Base-by-base conservation (phyloP, 2,113 vertebrate species). In the Ammospiza nelsoni region DNA sequence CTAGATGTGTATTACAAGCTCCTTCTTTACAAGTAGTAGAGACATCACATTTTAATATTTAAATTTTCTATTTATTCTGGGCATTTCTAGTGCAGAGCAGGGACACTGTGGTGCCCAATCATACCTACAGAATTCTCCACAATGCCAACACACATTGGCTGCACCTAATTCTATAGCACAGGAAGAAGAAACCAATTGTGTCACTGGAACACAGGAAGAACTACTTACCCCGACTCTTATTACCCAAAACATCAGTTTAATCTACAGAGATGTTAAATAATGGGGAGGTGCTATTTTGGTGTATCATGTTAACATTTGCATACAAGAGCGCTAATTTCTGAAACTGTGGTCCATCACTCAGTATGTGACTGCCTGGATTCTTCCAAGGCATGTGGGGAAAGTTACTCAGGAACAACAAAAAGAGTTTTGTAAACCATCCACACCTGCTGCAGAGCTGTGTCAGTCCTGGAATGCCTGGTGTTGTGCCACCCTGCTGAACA, bases 101-200 rank as follows among this genome's bases (percentile, higher is more conserved):
- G 8, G 27, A 54, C 28, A 21, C 6, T 25, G 28, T 21, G 20
- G 14, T 35, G 35, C 43, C 31, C 72, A 89, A 12, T 10, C 0
- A 0, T 6, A 69, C 6, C 39, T 41, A 41, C 39, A 39, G 39
- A 39, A 39, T 39, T 39, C 39, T 39, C 39, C 11, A 39, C 39
- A 39, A 39, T 39, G 54, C 9, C 61, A 54, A 51, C 14, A 31
- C 1, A 0, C 9, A 43, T 1, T 2, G 1, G 2, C 23, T 72
- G 16, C 21, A 79, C 35, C 49, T 39, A 44, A 41, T 62, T 48
- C 9, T 39, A 28, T 25, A 68, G 8, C 25, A 61, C 9, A 19
- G n/a, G 20, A 9, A 12, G 31, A 74, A 87, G n/a, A 78, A 82
- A 63, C 8, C 35, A 46, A 4, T 1, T 43, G 44, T 46, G 31